Base-by-base conservation (phyloP, 2,888 invertebrate genomes). In the Yponomeuta evonymella region DNA sequence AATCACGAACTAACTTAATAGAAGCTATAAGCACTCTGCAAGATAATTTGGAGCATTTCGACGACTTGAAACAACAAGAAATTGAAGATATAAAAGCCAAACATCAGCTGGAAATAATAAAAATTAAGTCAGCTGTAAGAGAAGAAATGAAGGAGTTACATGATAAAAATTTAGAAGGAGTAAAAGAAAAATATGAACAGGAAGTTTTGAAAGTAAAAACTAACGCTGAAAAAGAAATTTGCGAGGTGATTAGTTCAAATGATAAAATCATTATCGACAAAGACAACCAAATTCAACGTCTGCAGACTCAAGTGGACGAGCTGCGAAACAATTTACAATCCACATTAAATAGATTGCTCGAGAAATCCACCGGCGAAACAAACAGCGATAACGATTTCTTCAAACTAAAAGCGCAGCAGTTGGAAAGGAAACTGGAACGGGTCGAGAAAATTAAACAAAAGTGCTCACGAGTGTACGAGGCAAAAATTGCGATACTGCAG, bases 371-470 rank as follows among this genome's bases (percentile, higher is more conserved):
- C 1, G 74, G 75, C 3, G 82, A 80, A 2, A 81, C 82, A 43
- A 76, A 75, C 43, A 73, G 73, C 10, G 83, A 84, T 15, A 75
- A 69, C 48, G 69, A 70, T 15, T n/a, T 36, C 29, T 71, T 79
- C 48, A 83, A 75, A 75, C 73, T 77, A 9, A 85, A 80, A 73
- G 75, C 80, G 1, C 79, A 83, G 36, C 81, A 85, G 51, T 76
- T 90, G 69, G 88, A 91, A 74, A 89, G 81, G 76, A 83, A 83
- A n/a, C 73, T 91, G n/a, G 77, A 75, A 70, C 88, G 84, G 77
- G 74, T 85, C 74, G 88, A 89, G 74, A 90, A 83, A 74, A 79
- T 81, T 0, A 91, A 87, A 78, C 75, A 77, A 0, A 90, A 86
- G 76, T 83, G 76, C 67, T 73, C 77, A 0, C 85, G 80, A 76